A percentile compares a stretch with the other conserved stretches of the same genome.
phyloP scores from a whole-genome alignment of 2,113 vertebrate species.

The Anarrhichthys ocellatus region DNA sequence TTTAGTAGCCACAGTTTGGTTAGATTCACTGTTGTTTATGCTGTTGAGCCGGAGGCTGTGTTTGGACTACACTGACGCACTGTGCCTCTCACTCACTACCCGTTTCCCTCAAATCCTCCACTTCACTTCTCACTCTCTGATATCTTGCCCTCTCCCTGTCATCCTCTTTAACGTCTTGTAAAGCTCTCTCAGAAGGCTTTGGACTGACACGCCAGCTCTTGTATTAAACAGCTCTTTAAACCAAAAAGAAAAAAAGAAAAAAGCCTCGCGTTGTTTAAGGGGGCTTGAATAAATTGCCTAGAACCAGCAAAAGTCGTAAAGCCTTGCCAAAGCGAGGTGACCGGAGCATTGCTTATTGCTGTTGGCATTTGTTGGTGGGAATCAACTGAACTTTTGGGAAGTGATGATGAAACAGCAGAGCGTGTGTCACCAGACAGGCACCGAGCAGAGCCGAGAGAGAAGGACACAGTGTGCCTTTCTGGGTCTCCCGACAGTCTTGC shows the following conservation, averaged over 20 bases:
- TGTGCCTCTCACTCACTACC: background rate
- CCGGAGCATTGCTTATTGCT: constrained; percentile 63
- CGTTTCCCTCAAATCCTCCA: constrained; percentile 13
- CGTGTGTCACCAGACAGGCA: constrained; percentile 48
- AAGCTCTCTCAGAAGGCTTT: constrained; percentile 49
- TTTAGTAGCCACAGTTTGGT: constrained; percentile 30
- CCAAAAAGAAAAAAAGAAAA: background rate
- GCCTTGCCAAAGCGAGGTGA: constrained; percentile 42
- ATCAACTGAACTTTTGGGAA: constrained; percentile 66
- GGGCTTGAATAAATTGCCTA: constrained; percentile 44
- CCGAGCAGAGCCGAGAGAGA: constrained; percentile 23
- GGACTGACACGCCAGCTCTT: constrained; percentile 34
- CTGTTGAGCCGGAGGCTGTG: constrained; percentile 30
- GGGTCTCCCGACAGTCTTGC: constrained; percentile 10
- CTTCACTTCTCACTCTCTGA: constrained; percentile 19
- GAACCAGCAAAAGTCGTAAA: constrained; percentile 36
- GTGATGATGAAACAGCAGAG: constrained; percentile 63
- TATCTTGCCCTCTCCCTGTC: constrained; percentile 14
- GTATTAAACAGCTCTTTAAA: constrained; percentile 64
- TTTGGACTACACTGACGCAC: constrained; percentile 32
- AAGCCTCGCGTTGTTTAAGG: constrained; percentile 30
- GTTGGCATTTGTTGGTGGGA: constrained; percentile 60
- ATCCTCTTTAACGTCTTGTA: constrained; percentile 55
- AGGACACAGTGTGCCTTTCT: constrained; percentile 8
- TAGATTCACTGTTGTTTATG: constrained; percentile 43